Base-by-base conservation (phyloP, 2,888 invertebrate genomes). In the Coleophora deauratella region DNA sequence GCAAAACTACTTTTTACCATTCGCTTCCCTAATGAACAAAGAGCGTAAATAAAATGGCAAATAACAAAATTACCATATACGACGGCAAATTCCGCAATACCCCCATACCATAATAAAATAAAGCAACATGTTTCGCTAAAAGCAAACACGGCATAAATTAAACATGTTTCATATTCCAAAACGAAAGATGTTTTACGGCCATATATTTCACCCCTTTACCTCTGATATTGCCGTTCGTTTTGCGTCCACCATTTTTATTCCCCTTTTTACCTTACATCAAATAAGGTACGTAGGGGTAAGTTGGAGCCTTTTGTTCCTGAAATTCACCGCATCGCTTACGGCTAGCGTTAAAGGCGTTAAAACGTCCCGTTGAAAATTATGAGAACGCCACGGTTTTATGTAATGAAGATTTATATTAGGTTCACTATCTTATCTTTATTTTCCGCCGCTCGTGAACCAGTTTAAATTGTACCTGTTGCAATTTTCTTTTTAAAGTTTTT, bases 401-500 rank as follows among this genome's bases (percentile, higher is more conserved):
- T 74, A 78, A 79, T 74, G 69, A 77, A 75, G 74, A 80, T 78
- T 77, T 78, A 79, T 74, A 69, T 53, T 52, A 55, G 57, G 53
- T 66, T 63, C 68, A 71, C 70, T 71, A 66, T 61, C 56, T 40
- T 37, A 42, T 35, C 42, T 36, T 42, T 42, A 42, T 42, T 38
- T 35, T 41, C 27, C 21, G 34, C 38, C 38, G 11, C 43, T 38
- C 21, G 42, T 41, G 35, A 36, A 32, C 27, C 34, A 37, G 45
- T 44, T 11, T 42, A 44, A 37, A 28, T 41, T 38, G 40, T 43
- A 45, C 47, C 42, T 42, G 43, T 40, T 43, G 43, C 40, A 39
- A 43, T 39, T 39, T 36, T 21, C 31, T 12, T 40, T 28, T 13
- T 30, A 15, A 38, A 37, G 6, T 21, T 21, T 21, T 21, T n/a